Evolutionary conservation across 2,888 invertebrate genomes (phyloP), one percentile per base, ranked within the genome.

Genomic region (Artemia sinica): DNA sequence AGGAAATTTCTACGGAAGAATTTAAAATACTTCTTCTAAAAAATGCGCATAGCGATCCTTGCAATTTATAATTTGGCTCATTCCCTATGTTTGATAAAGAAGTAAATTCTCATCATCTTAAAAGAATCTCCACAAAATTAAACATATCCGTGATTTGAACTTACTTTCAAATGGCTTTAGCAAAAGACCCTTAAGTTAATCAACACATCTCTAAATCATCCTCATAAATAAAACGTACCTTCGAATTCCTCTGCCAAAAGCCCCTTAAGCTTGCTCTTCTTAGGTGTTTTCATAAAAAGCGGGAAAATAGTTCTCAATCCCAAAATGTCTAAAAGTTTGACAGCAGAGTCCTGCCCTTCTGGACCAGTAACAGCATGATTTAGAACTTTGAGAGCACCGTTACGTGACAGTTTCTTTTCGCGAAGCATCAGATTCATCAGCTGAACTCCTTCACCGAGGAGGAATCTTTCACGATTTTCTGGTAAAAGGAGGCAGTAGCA

Each of bases 381-480:
- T n/a, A 99, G 81, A 5, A 96, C 94, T 80, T 96, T 97, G 1
- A 99, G 80, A 0, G 96, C 96, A 65, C 97, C 95, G 78, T 93
- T 93, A 12, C 97, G 83, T 0, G 93, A 93, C 80, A 91, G 85
- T 80, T 97, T 97, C 81, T 96, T 96, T 78, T 98, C 97, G 72
- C 92, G 84, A 58, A 99, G 81, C 95, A 99, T 97, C 71, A 99
- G 84, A 80, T 97, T 98, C 98, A 99, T 98, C 66, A 99, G 84
- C 78, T 99, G 98, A 67, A 97, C 81, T 5, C 98, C 98, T 81
- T 99, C 98, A 3, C 94, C 98, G 74, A 89, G 86, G 50, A 98
- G 81, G 78, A 99, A 99, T 70, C 88, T 84, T 72, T 92, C 91
- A 67, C 95, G 84, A 79, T 98, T 99, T 72, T 86, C 81, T 13